Base-by-base conservation (phyloP, 2,113 vertebrate genomes). In the Oryzias melastigma region DNA sequence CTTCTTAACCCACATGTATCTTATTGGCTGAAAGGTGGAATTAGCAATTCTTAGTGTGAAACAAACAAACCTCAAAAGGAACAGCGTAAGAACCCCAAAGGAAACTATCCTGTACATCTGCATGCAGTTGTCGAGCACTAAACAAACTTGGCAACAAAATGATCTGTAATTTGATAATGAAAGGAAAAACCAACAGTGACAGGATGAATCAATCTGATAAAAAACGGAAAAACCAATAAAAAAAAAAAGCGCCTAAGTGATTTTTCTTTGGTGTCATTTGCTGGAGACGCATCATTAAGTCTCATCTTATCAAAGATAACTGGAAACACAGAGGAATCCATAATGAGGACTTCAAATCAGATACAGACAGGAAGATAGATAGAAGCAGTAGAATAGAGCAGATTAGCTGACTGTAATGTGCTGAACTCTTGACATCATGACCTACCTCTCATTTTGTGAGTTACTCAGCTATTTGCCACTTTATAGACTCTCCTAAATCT, bases 181-280 rank as follows among this genome's bases (percentile, higher is more conserved):
- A 52, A 62, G 79, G 78, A 85, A 83, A 83, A 79, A 87, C 75
- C 73, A 83, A 85, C 81, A 75, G 46, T 6, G 22, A 79, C 51
- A 71, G 62, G 61, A 50, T 51, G 58, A 62, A 71, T 65, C 45
- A 40, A 81, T 83, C 79, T 80, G 85, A 89, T 88, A 87, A 73
- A 73, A 77, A 75, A 64, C 16, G 75, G 73, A 83, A 85, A 84
- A 68, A 88, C 75, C 77, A 78, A 86, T 73, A 83, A 73, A 58
- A 68, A 71, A 80, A 83, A 71, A 58, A 69, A 71, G 78, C 6
- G 67, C 73, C 46, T 55, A 67, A 81, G 65, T 46, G 58, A 61
- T 68, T 82, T 84, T 82, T 75, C 77, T 78, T 35, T 46, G 53
- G 67, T 80, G 71, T 71, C 57, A 43, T 81, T 88, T 88, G 66